These are phyloP conservation scores for Eristalinus sepulchralis DNA, from an alignment of 2,888 invertebrate species.

Conservation along the genomic window DNA sequence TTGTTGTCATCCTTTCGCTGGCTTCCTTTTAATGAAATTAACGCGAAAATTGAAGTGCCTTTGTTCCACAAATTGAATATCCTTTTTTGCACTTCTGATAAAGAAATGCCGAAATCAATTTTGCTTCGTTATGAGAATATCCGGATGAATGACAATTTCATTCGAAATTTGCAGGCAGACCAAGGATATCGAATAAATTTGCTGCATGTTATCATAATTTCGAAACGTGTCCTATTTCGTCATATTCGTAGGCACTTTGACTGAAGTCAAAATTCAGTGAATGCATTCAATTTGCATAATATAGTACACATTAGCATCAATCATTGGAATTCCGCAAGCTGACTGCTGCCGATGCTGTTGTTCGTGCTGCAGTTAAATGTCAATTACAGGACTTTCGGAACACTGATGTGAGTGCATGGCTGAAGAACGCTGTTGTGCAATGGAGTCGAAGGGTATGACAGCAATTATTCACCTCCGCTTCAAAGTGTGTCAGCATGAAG, in stretches of 20 bases:
- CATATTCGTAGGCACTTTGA: background rate
- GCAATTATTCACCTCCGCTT: background rate
- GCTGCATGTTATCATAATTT: background rate
- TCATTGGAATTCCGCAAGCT: background rate
- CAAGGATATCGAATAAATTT: background rate
- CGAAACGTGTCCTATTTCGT: background rate
- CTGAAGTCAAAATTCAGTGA: background rate
- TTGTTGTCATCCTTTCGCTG: no score
- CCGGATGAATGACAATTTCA: background rate
- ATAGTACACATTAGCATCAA: background rate
- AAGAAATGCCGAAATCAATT: background rate
- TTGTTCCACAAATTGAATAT: background rate
- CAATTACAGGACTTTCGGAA: background rate
- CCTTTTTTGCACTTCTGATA: background rate
- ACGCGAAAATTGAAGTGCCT: no score
- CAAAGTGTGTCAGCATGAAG: background rate
- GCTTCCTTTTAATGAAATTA: no score
- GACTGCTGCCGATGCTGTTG: background rate
- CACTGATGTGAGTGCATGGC: background rate
- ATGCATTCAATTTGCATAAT: background rate
- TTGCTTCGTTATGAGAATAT: background rate
- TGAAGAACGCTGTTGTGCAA: background rate
- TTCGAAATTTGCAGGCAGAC: background rate
- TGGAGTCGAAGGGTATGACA: background rate
- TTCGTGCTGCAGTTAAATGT: background rate